Percentiles rank a stretch among this genome's conserved stretches.
Evolutionary conservation across 2,113 vertebrate genomes (phyloP).

Genomic region (Silurus glanis): DNA sequence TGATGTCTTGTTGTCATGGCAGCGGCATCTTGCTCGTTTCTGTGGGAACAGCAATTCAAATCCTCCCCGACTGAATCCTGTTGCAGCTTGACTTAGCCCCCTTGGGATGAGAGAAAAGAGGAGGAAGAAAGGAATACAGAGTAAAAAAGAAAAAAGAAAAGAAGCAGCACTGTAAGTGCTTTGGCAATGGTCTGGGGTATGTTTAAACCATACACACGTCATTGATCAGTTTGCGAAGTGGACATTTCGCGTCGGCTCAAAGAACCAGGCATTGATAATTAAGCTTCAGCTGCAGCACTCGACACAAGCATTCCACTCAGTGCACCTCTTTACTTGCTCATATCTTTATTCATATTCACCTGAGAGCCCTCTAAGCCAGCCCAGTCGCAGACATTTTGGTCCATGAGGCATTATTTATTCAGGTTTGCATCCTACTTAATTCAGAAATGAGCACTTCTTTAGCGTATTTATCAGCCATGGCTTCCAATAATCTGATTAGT

Average conservation of each 20-base stretch:
- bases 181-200: slow-evolving; percentile 68
- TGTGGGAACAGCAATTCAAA: slow-evolving; percentile 67
- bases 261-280: slow-evolving; percentile 24
- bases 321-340: slow-evolving; percentile 7
- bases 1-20: slow-evolving; percentile 74
- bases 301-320: not conserved
- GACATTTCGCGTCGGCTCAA: slow-evolving; percentile 6
- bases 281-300: slow-evolving; percentile 15
- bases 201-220: slow-evolving; percentile 29
- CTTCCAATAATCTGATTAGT: slow-evolving; percentile 42
- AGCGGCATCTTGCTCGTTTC: slow-evolving; percentile 73
- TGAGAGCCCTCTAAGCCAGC: not conserved
- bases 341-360: slow-evolving; percentile 33
- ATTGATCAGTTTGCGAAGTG: slow-evolving; percentile 35
- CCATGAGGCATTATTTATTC: slow-evolving; percentile 28
- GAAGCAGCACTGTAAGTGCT: slow-evolving; percentile 64
- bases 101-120: slow-evolving; percentile 50
- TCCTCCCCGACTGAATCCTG: slow-evolving; percentile 67
- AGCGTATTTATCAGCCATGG: slow-evolving; percentile 40
- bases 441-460: slow-evolving; percentile 27
- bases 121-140: slow-evolving; percentile 17
- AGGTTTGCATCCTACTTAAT: slow-evolving; percentile 43
- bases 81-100: slow-evolving; percentile 72
- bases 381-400: slow-evolving; percentile 27
- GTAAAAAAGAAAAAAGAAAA: slow-evolving; percentile 53